Percentiles rank a stretch among this genome's conserved stretches.
phyloP scores from a whole-genome alignment of 2,113 vertebrate species.

The Ellobius talpinus region DNA sequence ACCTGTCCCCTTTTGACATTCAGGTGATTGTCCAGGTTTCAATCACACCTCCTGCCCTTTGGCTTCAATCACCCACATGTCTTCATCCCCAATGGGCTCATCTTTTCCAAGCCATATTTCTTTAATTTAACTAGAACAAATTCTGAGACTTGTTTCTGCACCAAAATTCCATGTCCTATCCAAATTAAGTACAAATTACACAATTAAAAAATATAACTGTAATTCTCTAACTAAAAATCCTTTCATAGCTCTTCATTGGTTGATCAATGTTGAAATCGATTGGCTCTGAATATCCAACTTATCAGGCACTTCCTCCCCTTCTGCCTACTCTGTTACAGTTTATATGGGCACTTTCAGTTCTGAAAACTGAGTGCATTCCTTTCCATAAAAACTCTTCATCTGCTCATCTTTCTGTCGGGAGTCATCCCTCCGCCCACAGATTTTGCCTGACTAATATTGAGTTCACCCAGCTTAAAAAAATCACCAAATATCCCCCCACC shows the following conservation, averaged over 20 bases:
- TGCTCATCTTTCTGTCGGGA: conserved; percentile 37
- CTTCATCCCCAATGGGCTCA: too few relatives aligned
- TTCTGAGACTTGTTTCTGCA: neutral
- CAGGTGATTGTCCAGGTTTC: neutral
- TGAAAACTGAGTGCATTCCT: neutral
- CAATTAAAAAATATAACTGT: neutral
- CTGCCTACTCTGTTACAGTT: neutral
- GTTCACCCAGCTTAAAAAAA: conserved; percentile 59
- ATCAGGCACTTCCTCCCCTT: neutral
- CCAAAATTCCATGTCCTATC: neutral
- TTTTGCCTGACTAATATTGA: conserved; percentile 67
- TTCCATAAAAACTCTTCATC: neutral
- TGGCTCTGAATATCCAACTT: neutral
- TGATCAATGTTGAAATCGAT: neutral
- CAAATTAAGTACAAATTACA: neutral
- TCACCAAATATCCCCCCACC: neutral
- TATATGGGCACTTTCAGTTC: neutral
- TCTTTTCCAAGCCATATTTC: neutral
- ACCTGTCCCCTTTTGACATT: neutral
- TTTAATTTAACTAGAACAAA: neutral
- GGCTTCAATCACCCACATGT: neutral
- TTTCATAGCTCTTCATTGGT: neutral
- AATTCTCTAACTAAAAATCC: neutral
- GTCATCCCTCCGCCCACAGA: neutral
- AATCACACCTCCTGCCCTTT: neutral